Evolutionary conservation across 2,797 vertebrate species (phyloP), one percentile per base, ranked within the genome.

Genomic region (Sciurus carolinensis): DNA sequence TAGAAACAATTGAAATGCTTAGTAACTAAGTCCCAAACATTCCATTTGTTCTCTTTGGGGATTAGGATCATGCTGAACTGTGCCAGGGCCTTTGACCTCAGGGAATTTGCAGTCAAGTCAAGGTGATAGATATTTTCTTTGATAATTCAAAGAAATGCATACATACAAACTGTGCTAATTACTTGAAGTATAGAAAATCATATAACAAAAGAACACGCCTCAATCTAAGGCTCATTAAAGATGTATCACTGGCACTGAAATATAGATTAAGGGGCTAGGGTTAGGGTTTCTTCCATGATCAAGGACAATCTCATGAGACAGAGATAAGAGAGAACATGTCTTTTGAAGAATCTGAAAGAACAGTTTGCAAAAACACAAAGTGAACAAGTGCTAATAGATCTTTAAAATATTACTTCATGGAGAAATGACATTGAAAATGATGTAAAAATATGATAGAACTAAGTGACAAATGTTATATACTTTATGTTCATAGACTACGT

Each of bases 31-130:
- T 52, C 36, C 11, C 1, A 1, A 1, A 18, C 9, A 13, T 18
- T 26, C 11, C 30, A 24, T 8, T 5, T 54, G 8, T 10, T n/a
- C 30, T 30, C 12, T 7, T 4, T 1, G 8, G 7, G 7, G 20
- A 36, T 24, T 20, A 14, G 18, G 67, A 33, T 4, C 0, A 33
- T 20, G 3, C 4, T 42, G n/a, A 10, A 5, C 3, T 17, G 3
- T 18, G 14, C 26, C 50, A 89, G 39, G 44, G 13, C 18, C 0
- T 0, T 50, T 84, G 50, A 15, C 18, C 24, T 69, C n/a, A 39
- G 24, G 22, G 18, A 90, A 62, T 5, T 11, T 67, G 36, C 5
- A 39, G 12, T 8, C 22, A 28, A 26, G 12, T 82, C 8, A 67
- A 15, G 9, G 62, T 66, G 11, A 6, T 3, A 50, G 66, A 14